Percentiles rank a stretch among this genome's conserved stretches.
Evolutionary conservation across 2,113 vertebrate genomes (phyloP).

Genomic region (Connochaetes taurinus): DNA sequence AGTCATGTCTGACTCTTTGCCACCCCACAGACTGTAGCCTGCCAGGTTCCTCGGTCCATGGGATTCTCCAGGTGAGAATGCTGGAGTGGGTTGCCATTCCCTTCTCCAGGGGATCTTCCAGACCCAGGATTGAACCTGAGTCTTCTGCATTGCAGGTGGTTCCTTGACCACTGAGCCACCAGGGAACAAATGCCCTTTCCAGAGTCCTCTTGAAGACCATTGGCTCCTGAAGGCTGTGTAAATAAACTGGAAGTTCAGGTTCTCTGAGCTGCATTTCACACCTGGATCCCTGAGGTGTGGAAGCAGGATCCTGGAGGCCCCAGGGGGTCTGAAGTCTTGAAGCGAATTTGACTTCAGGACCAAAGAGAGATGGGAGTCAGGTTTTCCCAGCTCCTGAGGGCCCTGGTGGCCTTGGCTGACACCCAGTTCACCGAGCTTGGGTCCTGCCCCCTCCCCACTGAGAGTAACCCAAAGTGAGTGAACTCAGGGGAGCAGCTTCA

Average conservation of each 20-base stretch:
- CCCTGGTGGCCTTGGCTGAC: not conserved
- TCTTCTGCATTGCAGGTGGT: not conserved
- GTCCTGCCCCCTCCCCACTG: rapidly evolving
- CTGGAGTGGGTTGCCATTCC: not conserved
- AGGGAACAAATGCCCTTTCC: not conserved
- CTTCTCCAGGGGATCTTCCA: not conserved
- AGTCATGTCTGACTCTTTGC: not conserved
- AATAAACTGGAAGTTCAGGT: too few relatives aligned
- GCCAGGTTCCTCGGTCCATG: not conserved
- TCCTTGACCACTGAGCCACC: not conserved
- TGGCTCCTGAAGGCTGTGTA: not conserved
- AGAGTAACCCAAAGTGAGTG: not conserved
- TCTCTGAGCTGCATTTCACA: not conserved
- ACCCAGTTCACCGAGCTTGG: not conserved
- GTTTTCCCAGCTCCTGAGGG: not conserved
- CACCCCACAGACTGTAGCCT: not conserved
- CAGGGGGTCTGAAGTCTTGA: not conserved
- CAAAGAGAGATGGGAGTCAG: not conserved
- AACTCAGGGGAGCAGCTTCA: not conserved
- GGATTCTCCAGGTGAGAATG: not conserved
- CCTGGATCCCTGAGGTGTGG: not conserved
- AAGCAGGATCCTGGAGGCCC: not conserved
- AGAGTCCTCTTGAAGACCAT: not conserved
- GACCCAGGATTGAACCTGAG: not conserved
- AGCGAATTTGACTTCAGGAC: not conserved